Conservation (phyloP, 2,797 vertebrate species). For the Vultur gryphus region DNA sequence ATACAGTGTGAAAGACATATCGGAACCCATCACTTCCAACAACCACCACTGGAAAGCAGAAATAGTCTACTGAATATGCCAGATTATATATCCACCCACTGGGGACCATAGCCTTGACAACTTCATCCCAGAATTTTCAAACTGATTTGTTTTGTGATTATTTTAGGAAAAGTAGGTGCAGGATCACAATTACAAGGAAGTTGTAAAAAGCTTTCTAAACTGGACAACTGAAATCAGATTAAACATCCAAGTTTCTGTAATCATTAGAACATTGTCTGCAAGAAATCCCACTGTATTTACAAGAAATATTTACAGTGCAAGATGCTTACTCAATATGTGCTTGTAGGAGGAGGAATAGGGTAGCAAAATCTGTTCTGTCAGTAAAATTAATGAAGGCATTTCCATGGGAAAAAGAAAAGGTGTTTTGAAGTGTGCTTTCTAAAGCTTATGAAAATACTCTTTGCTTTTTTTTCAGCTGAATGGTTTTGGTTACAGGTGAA, state of each 20-base stretch:
- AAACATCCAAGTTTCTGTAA: neutral
- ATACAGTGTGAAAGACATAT: neutral
- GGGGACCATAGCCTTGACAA: neutral
- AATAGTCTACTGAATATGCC: neutral
- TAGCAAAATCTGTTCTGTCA: neutral
- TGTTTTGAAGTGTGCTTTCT: neutral
- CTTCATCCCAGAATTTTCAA: neutral
- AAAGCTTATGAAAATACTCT: neutral
- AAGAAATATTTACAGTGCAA: neutral
- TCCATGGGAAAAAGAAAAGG: neutral
- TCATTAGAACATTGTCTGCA: neutral
- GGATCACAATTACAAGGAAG: neutral
- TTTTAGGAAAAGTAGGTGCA: neutral
- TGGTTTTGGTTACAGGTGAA: neutral
- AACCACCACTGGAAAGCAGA: neutral
- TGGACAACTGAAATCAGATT: neutral
- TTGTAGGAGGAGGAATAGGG: neutral
- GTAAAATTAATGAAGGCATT: conserved; percentile 2
- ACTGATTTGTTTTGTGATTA: neutral
- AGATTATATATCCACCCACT: neutral
- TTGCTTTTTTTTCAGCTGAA: neutral
- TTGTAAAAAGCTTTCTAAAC: neutral
- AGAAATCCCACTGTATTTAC: neutral
- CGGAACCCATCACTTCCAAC: neutral
- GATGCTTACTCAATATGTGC: neutral